phyloP scores from a whole-genome alignment of 2,113 vertebrate species.

The Miniopterus natalensis region DNA sequence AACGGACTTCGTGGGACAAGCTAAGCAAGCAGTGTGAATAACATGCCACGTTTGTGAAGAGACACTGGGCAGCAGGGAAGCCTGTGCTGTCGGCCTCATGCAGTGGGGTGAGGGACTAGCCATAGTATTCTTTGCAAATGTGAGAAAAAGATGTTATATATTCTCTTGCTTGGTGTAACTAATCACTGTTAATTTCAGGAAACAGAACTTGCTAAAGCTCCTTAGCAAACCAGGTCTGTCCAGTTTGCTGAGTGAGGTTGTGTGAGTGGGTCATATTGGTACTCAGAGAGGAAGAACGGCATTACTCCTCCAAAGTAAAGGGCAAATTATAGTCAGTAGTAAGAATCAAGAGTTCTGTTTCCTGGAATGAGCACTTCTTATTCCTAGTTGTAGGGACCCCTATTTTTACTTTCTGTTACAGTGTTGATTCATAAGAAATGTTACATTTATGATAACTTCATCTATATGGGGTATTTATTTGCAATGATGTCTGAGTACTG shows the following conservation, averaged over 20 bases:
- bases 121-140: slow-evolving; percentile 93
- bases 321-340: slow-evolving; percentile 90
- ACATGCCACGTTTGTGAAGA: slow-evolving; percentile 83
- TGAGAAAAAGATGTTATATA: slow-evolving; percentile 87
- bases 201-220: slow-evolving; percentile 93
- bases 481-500: slow-evolving; percentile 96
- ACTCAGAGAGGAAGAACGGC: slow-evolving; percentile 68
- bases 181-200: slow-evolving; percentile 95
- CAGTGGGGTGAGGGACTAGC: slow-evolving; percentile 91
- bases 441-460: slow-evolving; percentile 96
- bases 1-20: slow-evolving; percentile 89
- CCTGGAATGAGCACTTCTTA: slow-evolving; percentile 95
- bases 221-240: slow-evolving; percentile 89
- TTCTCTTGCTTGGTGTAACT: slow-evolving; percentile 92
- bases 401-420: slow-evolving; percentile 96
- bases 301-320: slow-evolving; percentile 84
- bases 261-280: slow-evolving; percentile 85
- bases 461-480: slow-evolving; percentile 98
- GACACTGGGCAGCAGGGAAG: slow-evolving; percentile 84
- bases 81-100: slow-evolving; percentile 86
- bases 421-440: slow-evolving; percentile 96
- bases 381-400: slow-evolving; percentile 94
- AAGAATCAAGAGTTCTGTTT: slow-evolving; percentile 95
- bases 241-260: slow-evolving; percentile 92
- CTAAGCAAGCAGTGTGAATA: slow-evolving; percentile 83